Conservation (phyloP, 53 echinoderm and acorn worm species). For the Echinarachnius parma region DNA sequence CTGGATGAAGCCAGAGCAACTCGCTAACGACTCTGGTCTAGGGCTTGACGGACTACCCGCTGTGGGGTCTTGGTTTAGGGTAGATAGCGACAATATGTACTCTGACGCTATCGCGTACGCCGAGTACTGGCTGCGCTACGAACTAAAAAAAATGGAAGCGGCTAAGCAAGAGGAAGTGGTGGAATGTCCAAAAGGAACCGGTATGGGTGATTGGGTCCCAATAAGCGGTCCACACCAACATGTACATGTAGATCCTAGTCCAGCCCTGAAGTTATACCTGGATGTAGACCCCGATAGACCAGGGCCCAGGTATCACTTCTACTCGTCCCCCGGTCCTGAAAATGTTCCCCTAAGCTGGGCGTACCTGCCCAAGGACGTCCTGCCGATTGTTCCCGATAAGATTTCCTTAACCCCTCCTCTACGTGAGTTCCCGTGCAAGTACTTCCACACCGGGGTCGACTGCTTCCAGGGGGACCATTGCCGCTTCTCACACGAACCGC, state of each 20-base stretch:
- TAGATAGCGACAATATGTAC: slow-evolving; percentile 4
- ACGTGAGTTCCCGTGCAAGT: slow-evolving; percentile 95
- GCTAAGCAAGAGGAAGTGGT: background rate
- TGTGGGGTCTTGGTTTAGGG: slow-evolving; percentile 23
- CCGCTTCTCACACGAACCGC: slow-evolving; percentile 80
- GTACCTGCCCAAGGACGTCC: slow-evolving; percentile 16
- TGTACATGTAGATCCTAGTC: background rate
- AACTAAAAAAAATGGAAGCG: slow-evolving; percentile 2
- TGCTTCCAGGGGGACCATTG: slow-evolving; percentile 87
- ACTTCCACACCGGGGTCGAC: slow-evolving; percentile 80
- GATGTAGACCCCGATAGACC: slow-evolving; percentile 26
- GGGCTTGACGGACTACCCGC: background rate
- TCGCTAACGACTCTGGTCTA: background rate
- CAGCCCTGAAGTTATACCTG: background rate
- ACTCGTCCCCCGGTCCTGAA: slow-evolving; percentile 14
- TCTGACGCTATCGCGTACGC: slow-evolving; percentile 10
- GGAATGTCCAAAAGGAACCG: background rate
- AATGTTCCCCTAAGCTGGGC: slow-evolving; percentile 5
- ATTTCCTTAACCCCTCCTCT: slow-evolving; percentile 39
- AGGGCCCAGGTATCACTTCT: slow-evolving; percentile 29
- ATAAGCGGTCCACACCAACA: too few species aligned
- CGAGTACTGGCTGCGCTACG: slow-evolving; percentile 24
- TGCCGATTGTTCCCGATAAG: slow-evolving; percentile 5
- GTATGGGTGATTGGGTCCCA: slow-evolving; percentile 5
- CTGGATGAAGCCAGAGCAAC: slow-evolving; percentile 27